Conservation (phyloP, 2,113 vertebrate species). For the Physeter macrocephalus region DNA sequence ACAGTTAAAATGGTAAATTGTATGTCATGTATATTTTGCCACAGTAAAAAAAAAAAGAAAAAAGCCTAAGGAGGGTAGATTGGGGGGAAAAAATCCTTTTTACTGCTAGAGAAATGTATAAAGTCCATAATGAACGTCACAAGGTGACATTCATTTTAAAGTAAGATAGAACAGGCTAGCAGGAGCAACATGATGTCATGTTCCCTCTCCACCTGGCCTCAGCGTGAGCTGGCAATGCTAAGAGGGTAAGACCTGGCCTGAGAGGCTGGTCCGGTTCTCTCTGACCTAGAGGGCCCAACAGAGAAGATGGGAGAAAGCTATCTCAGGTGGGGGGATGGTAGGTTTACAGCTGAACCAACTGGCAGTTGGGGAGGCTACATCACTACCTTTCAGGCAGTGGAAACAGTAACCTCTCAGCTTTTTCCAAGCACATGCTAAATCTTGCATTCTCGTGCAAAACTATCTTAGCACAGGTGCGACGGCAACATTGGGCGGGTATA, state of each 20-base stretch:
- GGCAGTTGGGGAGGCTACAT: not conserved
- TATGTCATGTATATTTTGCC: not conserved
- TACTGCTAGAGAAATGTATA: not conserved
- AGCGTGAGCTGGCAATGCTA: not conserved
- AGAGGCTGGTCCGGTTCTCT: not conserved
- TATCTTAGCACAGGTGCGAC: not conserved
- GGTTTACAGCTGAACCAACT: not conserved
- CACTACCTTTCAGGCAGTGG: not conserved
- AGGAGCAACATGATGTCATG: not conserved
- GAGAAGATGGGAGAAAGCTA: not conserved
- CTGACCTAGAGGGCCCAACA: not conserved
- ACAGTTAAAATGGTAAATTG: not conserved
- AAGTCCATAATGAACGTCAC: not conserved
- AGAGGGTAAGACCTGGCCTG: not conserved
- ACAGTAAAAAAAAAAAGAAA: not conserved
- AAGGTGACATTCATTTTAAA: not conserved
- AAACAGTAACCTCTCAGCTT: not conserved
- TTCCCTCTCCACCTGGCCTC: not conserved
- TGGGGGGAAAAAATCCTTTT: not conserved
- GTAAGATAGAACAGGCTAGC: not conserved
- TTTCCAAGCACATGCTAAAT: not conserved
- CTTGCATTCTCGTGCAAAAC: not conserved
- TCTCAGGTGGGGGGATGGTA: not conserved
- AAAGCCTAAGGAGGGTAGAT: not conserved
- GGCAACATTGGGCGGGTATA: not conserved